Evolutionary conservation across 64 coral and sea anemone genomes (phyloP).

Genomic region (Montipora cactus): DNA sequence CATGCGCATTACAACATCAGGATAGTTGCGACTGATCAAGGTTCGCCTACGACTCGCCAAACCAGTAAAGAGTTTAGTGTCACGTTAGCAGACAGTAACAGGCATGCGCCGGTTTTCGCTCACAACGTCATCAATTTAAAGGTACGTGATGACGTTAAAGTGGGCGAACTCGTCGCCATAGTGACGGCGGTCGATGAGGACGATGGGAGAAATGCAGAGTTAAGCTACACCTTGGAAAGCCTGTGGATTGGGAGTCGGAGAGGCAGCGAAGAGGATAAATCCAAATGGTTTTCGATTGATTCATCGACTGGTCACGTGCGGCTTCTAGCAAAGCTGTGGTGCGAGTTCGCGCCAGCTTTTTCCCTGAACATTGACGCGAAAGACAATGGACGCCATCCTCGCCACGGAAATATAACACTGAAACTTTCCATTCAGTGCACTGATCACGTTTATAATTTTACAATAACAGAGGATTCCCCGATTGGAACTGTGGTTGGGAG

Average conservation of each 20-base stretch:
- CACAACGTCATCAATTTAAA: background rate
- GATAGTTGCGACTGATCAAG: constrained; percentile 49
- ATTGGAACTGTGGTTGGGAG: constrained; percentile 71
- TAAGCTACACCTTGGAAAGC: constrained; percentile 42
- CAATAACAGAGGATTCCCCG: constrained; percentile 54
- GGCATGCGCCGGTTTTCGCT: constrained; percentile 46
- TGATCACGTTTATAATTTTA: constrained; percentile 61
- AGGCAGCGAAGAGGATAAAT: constrained; percentile 9
- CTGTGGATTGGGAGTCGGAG: constrained; percentile 26
- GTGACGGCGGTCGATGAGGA: constrained; percentile 26
- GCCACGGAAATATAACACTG: constrained; percentile 49
- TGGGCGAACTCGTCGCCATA: background rate
- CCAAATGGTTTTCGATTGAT: constrained; percentile 46
- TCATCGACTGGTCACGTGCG: constrained; percentile 41
- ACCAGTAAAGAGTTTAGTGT: background rate
- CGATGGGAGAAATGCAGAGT: constrained; percentile 29
- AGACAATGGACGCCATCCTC: constrained; percentile 74
- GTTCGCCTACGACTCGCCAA: background rate
- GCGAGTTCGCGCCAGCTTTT: constrained; percentile 78
- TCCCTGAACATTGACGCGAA: constrained; percentile 55
- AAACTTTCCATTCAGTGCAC: constrained; percentile 64
- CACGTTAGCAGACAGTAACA: constrained; percentile 59
- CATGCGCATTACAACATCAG: constrained; percentile 49
- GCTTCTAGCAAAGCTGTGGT: constrained; percentile 79
- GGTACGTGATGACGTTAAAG: constrained; percentile 35